phyloP scores from a whole-genome alignment of 2,797 vertebrate species.

The Benthosema pterotum region DNA sequence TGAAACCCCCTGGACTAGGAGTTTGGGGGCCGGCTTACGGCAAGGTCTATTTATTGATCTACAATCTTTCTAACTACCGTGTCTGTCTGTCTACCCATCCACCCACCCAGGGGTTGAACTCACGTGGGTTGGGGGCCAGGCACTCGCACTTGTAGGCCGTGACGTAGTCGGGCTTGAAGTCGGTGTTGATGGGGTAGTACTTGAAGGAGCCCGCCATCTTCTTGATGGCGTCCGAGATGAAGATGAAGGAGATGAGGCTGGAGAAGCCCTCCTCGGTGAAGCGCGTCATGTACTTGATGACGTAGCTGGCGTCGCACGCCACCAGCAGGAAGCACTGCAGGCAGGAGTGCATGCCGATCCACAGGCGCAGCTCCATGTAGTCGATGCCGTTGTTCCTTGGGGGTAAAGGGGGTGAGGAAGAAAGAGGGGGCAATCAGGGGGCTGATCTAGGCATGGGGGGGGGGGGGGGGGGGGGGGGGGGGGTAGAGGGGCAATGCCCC shows the following conservation, averaged over 20 bases:
- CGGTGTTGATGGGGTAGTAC: slow-evolving; percentile 93
- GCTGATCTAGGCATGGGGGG: too few relatives aligned
- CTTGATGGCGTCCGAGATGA: slow-evolving; percentile 98
- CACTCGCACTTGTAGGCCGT: slow-evolving; percentile 96
- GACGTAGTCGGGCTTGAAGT: slow-evolving; percentile 92
- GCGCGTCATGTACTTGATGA: slow-evolving; percentile 98
- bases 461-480: too few relatives aligned
- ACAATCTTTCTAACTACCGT: too few relatives aligned
- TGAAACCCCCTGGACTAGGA: too few relatives aligned
- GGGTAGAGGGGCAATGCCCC: too few relatives aligned
- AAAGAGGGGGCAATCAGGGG: too few relatives aligned
- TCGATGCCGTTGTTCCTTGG: slow-evolving; percentile 91
- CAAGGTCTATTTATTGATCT: too few relatives aligned
- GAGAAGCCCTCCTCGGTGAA: slow-evolving; percentile 99
- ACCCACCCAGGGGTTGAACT: slow-evolving; percentile 67
- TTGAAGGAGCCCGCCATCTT: slow-evolving; percentile 95
- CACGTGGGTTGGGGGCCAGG: slow-evolving; percentile 91
- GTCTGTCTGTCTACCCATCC: too few relatives aligned
- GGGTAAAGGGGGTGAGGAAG: too few relatives aligned
- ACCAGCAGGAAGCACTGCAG: slow-evolving; percentile 94
- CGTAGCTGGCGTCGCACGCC: slow-evolving; percentile 93
- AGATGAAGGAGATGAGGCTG: slow-evolving; percentile 99
- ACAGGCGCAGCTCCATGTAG: slow-evolving; percentile 98
- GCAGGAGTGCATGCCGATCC: slow-evolving; percentile 97
- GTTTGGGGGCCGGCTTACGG: too few relatives aligned